phyloP scores from a whole-genome alignment of 2,888 invertebrate species.

The Drosophila rubida region DNA sequence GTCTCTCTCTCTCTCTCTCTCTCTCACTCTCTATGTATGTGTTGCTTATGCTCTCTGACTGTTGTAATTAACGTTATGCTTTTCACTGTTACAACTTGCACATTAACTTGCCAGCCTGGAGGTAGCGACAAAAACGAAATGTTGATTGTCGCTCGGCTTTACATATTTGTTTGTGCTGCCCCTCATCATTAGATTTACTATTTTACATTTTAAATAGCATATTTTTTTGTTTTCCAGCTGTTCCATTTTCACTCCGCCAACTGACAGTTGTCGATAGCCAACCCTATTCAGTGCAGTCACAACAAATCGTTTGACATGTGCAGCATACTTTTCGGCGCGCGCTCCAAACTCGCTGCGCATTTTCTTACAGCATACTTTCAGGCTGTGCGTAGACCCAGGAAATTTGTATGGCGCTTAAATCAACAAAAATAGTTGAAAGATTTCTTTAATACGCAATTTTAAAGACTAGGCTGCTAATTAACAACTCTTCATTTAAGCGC shows the following conservation, averaged over 20 bases:
- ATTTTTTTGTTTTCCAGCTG: not conserved
- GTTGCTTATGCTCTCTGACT: not conserved
- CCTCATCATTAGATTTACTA: conserved; percentile 56
- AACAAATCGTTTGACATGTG: not conserved
- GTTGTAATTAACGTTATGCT: not conserved
- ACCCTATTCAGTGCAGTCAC: not conserved
- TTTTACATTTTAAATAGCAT: conserved; percentile 36
- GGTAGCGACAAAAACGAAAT: conserved; percentile 50
- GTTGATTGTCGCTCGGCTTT: conserved; percentile 59
- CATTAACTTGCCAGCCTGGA: conserved; percentile 34
- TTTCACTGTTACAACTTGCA: conserved; percentile 6
- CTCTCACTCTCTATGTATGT: not conserved
- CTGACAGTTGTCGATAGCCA: conserved; percentile 18
- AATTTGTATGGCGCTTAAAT: too few species aligned
- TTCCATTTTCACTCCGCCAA: not conserved
- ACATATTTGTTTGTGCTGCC: conserved; percentile 58
- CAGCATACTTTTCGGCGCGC: conserved; percentile 48
- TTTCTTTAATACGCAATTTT: too few species aligned
- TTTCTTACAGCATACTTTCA: not conserved
- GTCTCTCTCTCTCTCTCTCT: too few species aligned
- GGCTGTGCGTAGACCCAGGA: not conserved
- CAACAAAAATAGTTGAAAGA: too few species aligned
- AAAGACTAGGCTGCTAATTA: too few species aligned
- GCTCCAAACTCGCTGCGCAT: not conserved
- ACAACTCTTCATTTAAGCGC: not conserved